These are phyloP conservation scores for Copidosoma floridanum DNA, from an alignment of 1,140 invertebrate genomes.

Conservation along the genomic window DNA sequence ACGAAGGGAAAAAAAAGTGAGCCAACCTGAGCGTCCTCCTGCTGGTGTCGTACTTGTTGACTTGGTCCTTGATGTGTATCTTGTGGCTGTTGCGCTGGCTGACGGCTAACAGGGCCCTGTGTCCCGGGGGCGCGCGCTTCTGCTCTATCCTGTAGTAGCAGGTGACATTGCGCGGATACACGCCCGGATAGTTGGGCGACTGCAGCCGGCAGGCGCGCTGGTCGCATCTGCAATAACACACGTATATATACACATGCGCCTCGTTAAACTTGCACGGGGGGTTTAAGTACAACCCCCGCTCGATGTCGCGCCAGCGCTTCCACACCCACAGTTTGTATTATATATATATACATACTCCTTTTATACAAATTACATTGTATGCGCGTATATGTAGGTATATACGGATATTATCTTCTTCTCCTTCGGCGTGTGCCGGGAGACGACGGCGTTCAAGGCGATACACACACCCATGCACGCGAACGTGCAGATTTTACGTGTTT, in stretches of 20 bases:
- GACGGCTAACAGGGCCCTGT: constrained; percentile 71
- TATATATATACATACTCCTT: no score
- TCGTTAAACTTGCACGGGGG: constrained; percentile 63
- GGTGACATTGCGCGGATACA: constrained; percentile 81
- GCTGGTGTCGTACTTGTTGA: constrained; percentile 73
- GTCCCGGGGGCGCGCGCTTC: constrained; percentile 67
- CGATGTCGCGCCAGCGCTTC: no score
- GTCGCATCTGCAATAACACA: constrained; percentile 49
- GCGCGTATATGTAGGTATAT: no score
- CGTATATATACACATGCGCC: constrained; percentile 31
- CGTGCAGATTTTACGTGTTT: no score
- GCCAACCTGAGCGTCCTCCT: constrained; percentile 73
- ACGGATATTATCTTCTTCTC: no score
- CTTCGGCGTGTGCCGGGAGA: no score
- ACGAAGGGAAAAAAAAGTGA: constrained; percentile 43
- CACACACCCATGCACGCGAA: no score
- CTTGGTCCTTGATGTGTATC: constrained; percentile 77
- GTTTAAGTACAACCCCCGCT: no score
- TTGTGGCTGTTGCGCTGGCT: constrained; percentile 74
- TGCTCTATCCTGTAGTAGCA: constrained; percentile 78
- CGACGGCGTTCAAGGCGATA: no score
- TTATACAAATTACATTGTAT: no score
- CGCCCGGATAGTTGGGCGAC: constrained; percentile 82
- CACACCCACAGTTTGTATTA: no score
- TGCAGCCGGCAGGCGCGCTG: constrained; percentile 69